A percentile compares a stretch with the other conserved stretches of the same genome.
These are phyloP conservation scores for Tricholauxania praeusta DNA, from an alignment of 2,888 invertebrate species.

Conservation along the genomic window DNA sequence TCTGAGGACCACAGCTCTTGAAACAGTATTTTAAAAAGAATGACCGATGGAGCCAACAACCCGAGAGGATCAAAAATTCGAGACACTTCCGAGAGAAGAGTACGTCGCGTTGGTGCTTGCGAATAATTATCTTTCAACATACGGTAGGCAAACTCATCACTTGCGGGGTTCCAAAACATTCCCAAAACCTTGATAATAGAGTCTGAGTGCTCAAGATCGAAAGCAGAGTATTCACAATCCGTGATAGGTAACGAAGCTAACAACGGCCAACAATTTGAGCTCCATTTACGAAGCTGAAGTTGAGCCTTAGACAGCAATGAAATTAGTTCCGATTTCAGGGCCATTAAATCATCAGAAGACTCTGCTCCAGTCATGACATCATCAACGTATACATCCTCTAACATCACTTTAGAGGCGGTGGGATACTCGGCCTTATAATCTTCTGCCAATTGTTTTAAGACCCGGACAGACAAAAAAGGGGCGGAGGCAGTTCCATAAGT, in stretches of 20 bases:
- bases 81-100: slow-evolving; percentile 37
- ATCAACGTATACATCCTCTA: slow-evolving; percentile 46
- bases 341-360: slow-evolving; percentile 28
- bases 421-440: slow-evolving; percentile 39
- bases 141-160: slow-evolving; percentile 35
- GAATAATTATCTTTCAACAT: slow-evolving; percentile 3
- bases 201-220: slow-evolving; percentile 5
- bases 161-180: slow-evolving; percentile 39
- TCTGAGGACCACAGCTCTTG: slow-evolving; percentile 41
- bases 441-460: slow-evolving; percentile 39
- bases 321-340: slow-evolving; percentile 34
- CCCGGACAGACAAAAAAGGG: slow-evolving; percentile 42
- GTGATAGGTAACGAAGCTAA: background rate
- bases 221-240: slow-evolving; percentile 27
- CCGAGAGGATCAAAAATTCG: slow-evolving; percentile 43
- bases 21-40: slow-evolving; percentile 43
- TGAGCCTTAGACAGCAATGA: slow-evolving; percentile 20
- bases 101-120: slow-evolving; percentile 31
- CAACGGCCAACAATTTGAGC: slow-evolving; percentile 13
- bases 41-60: slow-evolving; percentile 37
- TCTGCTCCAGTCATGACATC: slow-evolving; percentile 40
- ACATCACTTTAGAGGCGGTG: slow-evolving; percentile 36
- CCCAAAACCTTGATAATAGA: slow-evolving; percentile 38
- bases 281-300: slow-evolving; percentile 12
- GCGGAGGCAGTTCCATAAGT: slow-evolving; percentile 45